Conservation (phyloP, 1,140 invertebrate genomes). For the Paraescarpia echinospica region DNA sequence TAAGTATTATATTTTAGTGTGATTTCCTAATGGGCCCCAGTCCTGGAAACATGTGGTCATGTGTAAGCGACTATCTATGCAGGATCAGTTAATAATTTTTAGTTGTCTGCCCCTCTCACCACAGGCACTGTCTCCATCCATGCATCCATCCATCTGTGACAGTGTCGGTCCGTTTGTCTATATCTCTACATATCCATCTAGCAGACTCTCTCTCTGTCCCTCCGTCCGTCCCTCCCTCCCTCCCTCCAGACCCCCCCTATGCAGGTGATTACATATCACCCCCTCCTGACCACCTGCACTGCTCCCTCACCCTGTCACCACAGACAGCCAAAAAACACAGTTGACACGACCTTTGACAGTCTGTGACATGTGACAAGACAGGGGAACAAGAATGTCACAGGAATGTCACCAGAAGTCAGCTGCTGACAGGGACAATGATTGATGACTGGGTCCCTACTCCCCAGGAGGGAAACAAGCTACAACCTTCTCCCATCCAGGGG, state of each 20-base stretch:
- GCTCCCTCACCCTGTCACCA: background rate
- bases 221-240: too few relatives aligned
- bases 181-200: background rate
- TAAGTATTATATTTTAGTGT: too few relatives aligned
- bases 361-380: background rate
- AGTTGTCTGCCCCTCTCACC: too few relatives aligned
- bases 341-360: background rate
- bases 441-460: background rate
- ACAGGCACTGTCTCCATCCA: too few relatives aligned
- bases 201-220: background rate
- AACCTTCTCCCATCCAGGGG: background rate
- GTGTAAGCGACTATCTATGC: background rate
- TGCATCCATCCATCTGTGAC: too few relatives aligned
- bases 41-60: background rate
- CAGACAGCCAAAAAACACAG: background rate
- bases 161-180: background rate
- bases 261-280: background rate
- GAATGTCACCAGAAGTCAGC: background rate
- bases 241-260: background rate
- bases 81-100: background rate
- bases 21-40: too few relatives aligned
- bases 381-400: background rate
- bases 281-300: background rate
- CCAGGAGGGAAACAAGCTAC: background rate
- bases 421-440: background rate